Evolutionary conservation across 2,888 invertebrate species (phyloP), one percentile per base, ranked within the genome.

Genomic region (Drosophila mercatorum): DNA sequence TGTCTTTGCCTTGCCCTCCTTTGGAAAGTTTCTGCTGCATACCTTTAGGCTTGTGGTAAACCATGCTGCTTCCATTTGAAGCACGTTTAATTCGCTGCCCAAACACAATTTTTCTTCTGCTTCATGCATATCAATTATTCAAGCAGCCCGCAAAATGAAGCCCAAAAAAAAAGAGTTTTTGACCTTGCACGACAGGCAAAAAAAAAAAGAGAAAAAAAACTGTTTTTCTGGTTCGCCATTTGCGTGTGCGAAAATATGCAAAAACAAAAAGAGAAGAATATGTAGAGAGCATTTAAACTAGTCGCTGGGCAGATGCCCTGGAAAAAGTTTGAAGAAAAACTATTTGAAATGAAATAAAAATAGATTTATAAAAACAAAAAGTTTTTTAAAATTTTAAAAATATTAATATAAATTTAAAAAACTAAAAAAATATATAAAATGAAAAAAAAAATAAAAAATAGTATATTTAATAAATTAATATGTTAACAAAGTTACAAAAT

Each of bases 61-160:
- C 44, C 28, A 22, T 5, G 28, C 40, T 8, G 26, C 31, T 38
- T 28, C 11, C 10, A 47, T 62, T 70, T 44, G 36, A 56, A 28
- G n/a, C 12, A 41, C 36, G 34, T 36, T 12, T 26, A 68, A 51
- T 56, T 56, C 44, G 43, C 17, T 31, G 49, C 31, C 41, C 52
- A 41, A 67, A 14, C 36, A 38, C 55, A 51, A 22, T 44, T 57
- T 73, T 26, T 57, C 61, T 53, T 53, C 5, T 34, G 2, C 63
- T 34, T 70, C 62, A 51, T 70, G 68, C 71, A 78, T 68, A 65
- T 77, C 77, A 77, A 77, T 77, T 78, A 75, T 71, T 74, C 53
- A 68, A 38, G 34, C 46, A 36, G 41, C 56, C 67, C 74, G 74
- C 74, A 74, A 28, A 49, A 52, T 31, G 58, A 38, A 56, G 51